Conservation (phyloP, 2,113 vertebrate genomes). For the Amblyopsis rosae region DNA sequence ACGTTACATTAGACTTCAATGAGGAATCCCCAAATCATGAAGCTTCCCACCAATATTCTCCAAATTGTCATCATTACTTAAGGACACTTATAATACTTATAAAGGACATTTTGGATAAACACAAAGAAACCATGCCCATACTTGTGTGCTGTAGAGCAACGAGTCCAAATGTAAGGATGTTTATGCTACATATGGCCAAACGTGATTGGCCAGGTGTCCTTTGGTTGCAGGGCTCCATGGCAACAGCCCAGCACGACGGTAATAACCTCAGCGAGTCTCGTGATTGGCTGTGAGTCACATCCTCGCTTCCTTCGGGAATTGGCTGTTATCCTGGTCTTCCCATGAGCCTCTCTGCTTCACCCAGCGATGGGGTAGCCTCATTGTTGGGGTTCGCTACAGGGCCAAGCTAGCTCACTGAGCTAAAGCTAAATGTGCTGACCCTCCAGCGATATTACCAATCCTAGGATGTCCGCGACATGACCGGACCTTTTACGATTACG, state of each 20-base stretch:
- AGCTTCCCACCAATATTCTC: too few relatives aligned
- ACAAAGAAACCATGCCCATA: neutral
- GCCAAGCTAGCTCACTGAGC: constrained; percentile 29
- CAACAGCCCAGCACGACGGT: constrained; percentile 54
- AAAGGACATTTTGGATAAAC: neutral
- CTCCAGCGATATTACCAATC: too few relatives aligned
- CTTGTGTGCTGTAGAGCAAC: neutral
- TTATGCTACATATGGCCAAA: constrained; percentile 42
- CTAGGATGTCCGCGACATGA: too few relatives aligned
- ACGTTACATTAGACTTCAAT: too few relatives aligned
- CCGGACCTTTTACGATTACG: too few relatives aligned
- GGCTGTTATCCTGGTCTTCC: constrained; percentile 60
- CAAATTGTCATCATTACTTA: too few relatives aligned
- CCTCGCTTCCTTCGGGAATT: constrained; percentile 62
- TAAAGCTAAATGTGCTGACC: neutral
- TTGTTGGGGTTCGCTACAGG: constrained; percentile 12
- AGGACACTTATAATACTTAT: neutral
- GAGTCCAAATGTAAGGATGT: constrained; percentile 42
- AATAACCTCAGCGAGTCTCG: constrained; percentile 47
- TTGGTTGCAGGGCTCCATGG: constrained; percentile 59
- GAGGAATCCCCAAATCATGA: too few relatives aligned
- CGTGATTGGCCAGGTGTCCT: constrained; percentile 57
- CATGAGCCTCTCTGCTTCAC: constrained; percentile 46
- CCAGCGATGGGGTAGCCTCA: constrained; percentile 1
- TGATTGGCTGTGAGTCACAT: constrained; percentile 61